Evolutionary conservation across 1,140 invertebrate species (phyloP), one percentile per base, ranked within the genome.

Genomic region (Magallana angulata): DNA sequence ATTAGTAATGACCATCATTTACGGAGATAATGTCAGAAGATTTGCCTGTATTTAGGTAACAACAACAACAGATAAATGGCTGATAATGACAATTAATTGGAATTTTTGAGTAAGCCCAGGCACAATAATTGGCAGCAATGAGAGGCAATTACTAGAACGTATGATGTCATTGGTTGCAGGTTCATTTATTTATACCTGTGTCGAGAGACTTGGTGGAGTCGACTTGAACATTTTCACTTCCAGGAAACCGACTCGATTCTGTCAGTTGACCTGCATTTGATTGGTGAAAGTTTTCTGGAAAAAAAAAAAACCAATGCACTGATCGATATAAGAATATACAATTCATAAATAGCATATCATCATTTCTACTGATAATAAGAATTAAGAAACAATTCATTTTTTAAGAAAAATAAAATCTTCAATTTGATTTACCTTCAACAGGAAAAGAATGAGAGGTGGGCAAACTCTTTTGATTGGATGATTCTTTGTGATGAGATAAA

Each of bases 151-250:
- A 12, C 57, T 48, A 71, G 89, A 91, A 48, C 91, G 24, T 76
- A 76, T 11, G 18, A 36, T 76, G 24, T 76, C 60, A 62, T 62
- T 48, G 36, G 36, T 48, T 48, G 12, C 60, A 9, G 68, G 68
- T 18, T 16, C 48, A 91, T 59, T 92, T 92, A 48, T 64, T 76
- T 30, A 76, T 76, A 88, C 93, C 91, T 91, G 92, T 90, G 76
- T 88, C 87, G 36, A 90, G 57, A 60, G 87, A 89, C 84, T 91
- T 88, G 68, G 89, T 87, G 76, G 91, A 90, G 56, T 90, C 91
- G 18, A 88, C 82, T 11, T 88, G 87, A 64, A 85, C 80, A 71
- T 71, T 86, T 11, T 87, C 87, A 80, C 60, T 90, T 56, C 57
- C 81, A 57, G 87, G 85, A 16, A 76, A 58, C 71, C 81, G 48